phyloP scores from a whole-genome alignment of 2,888 invertebrate genomes.

The Eilema sororculum region DNA sequence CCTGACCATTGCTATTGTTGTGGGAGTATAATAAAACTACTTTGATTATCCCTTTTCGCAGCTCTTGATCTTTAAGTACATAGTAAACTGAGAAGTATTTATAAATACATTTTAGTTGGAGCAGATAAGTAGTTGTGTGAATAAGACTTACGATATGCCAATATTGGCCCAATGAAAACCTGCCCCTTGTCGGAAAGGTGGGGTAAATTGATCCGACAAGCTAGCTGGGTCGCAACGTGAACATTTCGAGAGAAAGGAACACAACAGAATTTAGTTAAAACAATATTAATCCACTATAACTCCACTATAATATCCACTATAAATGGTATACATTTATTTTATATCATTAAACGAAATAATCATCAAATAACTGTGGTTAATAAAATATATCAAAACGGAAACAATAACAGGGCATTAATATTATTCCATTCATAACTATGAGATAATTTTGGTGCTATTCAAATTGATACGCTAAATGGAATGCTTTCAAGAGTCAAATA shows the following conservation, averaged over 20 bases:
- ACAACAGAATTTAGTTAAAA: neutral
- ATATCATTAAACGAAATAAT: neutral
- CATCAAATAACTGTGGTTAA: neutral
- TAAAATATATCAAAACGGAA: too few relatives aligned
- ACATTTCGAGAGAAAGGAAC: neutral
- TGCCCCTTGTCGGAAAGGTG: neutral
- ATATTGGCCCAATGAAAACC: neutral
- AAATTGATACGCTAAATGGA: too few relatives aligned
- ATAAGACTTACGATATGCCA: neutral
- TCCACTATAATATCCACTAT: too few relatives aligned
- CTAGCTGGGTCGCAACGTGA: neutral
- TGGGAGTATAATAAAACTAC: conserved; percentile 7
- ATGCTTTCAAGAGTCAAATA: too few relatives aligned
- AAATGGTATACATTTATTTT: neutral
- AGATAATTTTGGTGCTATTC: too few relatives aligned
- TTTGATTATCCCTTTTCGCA: neutral
- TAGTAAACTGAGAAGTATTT: neutral
- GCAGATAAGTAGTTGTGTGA: neutral
- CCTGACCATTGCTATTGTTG: conserved; percentile 12
- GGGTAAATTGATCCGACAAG: conserved; percentile 5
- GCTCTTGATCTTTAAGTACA: neutral
- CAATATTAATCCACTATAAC: neutral
- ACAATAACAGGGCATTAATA: too few relatives aligned
- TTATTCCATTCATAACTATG: too few relatives aligned
- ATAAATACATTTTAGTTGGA: neutral